Percentiles rank a stretch among this genome's conserved stretches.
Evolutionary conservation across 1,140 invertebrate species (phyloP).

Genomic region (Galendromus occidentalis): DNA sequence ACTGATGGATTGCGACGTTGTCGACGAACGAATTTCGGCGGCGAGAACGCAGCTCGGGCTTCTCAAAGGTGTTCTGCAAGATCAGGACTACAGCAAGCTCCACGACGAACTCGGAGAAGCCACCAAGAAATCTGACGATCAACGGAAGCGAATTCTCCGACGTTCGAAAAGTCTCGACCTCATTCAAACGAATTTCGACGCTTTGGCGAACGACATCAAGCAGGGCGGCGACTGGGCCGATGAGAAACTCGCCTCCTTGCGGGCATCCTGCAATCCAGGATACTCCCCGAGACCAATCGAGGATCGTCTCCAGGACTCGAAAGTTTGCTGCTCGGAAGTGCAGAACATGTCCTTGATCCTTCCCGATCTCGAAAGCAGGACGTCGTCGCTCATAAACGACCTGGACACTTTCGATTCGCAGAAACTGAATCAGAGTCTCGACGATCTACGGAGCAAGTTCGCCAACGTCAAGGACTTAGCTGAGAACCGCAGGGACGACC

Average conservation of each 20-base stretch:
- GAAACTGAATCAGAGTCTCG: background rate
- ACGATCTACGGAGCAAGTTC: background rate
- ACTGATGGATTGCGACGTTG: background rate
- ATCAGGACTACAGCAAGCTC: conserved; percentile 3
- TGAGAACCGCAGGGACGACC: conserved; percentile 4
- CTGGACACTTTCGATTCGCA: conserved; percentile 7
- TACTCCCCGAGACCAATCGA: conserved; percentile 31
- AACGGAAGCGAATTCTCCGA: conserved; percentile 55
- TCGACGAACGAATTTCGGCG: background rate
- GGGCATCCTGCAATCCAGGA: conserved; percentile 41
- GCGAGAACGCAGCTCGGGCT: background rate
- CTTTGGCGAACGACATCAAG: conserved; percentile 31
- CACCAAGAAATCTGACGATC: conserved; percentile 48
- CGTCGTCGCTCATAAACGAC: background rate
- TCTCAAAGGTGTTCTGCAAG: background rate
- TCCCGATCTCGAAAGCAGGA: background rate
- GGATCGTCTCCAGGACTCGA: conserved; percentile 19
- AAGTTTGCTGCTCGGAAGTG: conserved; percentile 18
- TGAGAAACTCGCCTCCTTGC: conserved; percentile 38
- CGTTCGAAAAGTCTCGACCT: conserved; percentile 34
- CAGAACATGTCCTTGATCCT: background rate
- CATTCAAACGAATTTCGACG: conserved; percentile 47
- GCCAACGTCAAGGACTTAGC: conserved; percentile 9
- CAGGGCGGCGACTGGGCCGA: conserved; percentile 50
- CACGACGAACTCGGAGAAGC: background rate